Percentiles rank a stretch among this genome's conserved stretches.
These are phyloP conservation scores for Fulica atra DNA, from an alignment of 2,113 vertebrate genomes.

Conservation along the genomic window DNA sequence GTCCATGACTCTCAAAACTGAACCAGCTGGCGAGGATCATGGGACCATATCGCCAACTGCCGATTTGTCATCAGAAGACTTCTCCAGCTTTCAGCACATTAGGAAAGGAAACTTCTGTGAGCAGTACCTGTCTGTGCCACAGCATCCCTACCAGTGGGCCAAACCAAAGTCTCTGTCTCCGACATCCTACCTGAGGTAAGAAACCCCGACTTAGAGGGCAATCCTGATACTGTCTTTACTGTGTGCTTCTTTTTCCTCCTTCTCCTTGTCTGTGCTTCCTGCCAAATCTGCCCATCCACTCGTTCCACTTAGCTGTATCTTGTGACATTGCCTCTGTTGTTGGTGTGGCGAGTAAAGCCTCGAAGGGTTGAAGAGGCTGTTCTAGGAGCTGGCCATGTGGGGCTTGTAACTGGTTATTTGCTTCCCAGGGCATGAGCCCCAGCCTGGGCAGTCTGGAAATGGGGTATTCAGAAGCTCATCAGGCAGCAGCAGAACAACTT, in stretches of 20 bases:
- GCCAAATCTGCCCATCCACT: neutral
- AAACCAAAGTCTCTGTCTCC: constrained; percentile 86
- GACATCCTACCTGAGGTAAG: constrained; percentile 88
- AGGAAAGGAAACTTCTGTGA: constrained; percentile 92
- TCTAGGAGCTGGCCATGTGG: neutral
- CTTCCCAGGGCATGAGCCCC: neutral
- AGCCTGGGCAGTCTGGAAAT: neutral
- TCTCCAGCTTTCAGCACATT: constrained; percentile 84
- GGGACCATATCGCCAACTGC: constrained; percentile 75
- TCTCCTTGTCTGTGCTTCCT: neutral
- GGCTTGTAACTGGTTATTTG: neutral
- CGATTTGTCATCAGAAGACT: constrained; percentile 85
- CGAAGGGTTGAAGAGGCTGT: neutral
- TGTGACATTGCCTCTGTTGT: neutral
- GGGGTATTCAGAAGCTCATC: rapidly evolving
- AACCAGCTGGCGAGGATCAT: constrained; percentile 84
- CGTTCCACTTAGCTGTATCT: neutral
- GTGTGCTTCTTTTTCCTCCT: neutral
- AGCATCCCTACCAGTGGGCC: constrained; percentile 90
- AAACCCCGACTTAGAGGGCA: rapidly evolving
- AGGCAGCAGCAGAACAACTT: neutral
- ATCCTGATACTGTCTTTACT: neutral
- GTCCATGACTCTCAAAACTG: constrained; percentile 89
- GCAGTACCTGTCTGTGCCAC: constrained; percentile 92
- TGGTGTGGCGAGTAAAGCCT: neutral